These are phyloP conservation scores for Xyrichtys novacula DNA, from an alignment of 2,797 vertebrate genomes.

Conservation along the genomic window DNA sequence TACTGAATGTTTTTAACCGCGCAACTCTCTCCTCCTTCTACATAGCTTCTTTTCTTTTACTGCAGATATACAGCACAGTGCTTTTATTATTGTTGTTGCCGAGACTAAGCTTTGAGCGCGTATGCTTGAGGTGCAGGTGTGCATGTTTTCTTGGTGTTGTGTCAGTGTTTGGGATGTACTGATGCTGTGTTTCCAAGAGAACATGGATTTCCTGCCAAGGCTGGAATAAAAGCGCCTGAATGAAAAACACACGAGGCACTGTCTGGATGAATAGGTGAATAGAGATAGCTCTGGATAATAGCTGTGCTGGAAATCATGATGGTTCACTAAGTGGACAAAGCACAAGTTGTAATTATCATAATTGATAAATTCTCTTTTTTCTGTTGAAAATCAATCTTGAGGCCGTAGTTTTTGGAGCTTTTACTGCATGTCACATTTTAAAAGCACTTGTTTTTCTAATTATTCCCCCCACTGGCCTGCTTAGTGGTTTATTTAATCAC, in stretches of 20 bases:
- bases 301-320: not conserved
- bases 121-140: not conserved
- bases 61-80: not conserved
- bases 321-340: slow-evolving; percentile 7
- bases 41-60: not conserved
- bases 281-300: slow-evolving; percentile 1
- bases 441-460: slow-evolving; percentile 1
- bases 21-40: too few species aligned
- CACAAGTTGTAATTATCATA: slow-evolving; percentile 4
- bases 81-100: not conserved
- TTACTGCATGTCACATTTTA: slow-evolving; percentile 11
- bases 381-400: not conserved
- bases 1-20: not conserved
- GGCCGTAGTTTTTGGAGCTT: not conserved
- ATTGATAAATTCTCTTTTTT: not conserved
- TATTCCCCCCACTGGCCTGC: slow-evolving; percentile 3
- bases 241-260: not conserved
- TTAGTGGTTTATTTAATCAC: slow-evolving; percentile 23
- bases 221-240: slow-evolving; percentile 8
- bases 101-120: not conserved
- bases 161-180: not conserved
- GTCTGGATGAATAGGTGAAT: not conserved
- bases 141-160: not conserved
- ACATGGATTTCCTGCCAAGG: not conserved
- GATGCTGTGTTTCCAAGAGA: slow-evolving; percentile 11